Base-by-base conservation (phyloP, 2,888 invertebrate genomes). In the Cyclophora punctaria region DNA sequence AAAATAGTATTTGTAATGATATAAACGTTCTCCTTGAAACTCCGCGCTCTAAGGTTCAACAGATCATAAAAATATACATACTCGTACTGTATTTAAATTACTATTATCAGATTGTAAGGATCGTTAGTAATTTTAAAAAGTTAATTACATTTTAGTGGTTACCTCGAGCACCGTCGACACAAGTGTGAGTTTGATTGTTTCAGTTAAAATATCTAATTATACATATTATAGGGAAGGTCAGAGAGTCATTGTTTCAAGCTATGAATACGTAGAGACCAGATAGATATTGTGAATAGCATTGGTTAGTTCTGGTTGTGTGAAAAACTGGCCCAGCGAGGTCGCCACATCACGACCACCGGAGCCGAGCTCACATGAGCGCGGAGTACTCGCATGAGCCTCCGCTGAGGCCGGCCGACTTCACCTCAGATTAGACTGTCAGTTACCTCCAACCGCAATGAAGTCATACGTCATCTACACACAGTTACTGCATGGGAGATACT, bases 161-260 rank as follows among this genome's bases (percentile, higher is more conserved):
- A 44, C 44, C 20, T 44, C 44, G 20, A 51, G 53, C 50, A 34
- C 44, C 55, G 55, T 56, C 55, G 56, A 48, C 58, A 58, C 59
- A 58, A 58, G 61, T 72, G 72, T 75, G 75, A 72, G 75, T 73
- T 62, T 68, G 71, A 74, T 72, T 74, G 73, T 70, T 75, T 71
- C 62, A 62, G 57, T 68, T 63, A 66, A 67, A 67, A 64, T 71
- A 71, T 62, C 68, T 76, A 78, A 77, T 75, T 73, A 73, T 64
- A 77, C 75, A 75, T 72, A 71, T 70, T 20, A 20, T 20, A 20
- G 20, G 73, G 77, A 77, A 83, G 83, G 83, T 71, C 80, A 69
- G 63, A 68, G 72, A 73, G 81, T 75, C 77, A 83, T 83, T 83
- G 83, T 84, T 75, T 71, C 73, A 70, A 64, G 62, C 70, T 53